Conservation (phyloP, 2,888 invertebrate genomes). For the Branchipolynoe longqiensis region DNA sequence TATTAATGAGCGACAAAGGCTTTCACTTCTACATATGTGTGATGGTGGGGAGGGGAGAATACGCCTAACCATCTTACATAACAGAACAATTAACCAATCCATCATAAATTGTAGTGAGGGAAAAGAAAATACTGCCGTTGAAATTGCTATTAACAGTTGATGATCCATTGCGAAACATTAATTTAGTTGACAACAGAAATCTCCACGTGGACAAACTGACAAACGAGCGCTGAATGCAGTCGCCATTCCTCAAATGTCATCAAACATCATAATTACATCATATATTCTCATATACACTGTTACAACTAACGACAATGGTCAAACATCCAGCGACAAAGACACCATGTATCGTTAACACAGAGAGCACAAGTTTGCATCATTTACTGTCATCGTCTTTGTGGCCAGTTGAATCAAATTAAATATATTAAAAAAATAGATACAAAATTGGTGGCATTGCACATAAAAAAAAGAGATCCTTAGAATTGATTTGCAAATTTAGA, state of each 20-base stretch:
- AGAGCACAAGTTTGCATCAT: too few species aligned
- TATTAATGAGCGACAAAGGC: too few species aligned
- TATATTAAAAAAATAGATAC: background rate
- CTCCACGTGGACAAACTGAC: constrained; percentile 28
- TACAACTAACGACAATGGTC: constrained; percentile 31
- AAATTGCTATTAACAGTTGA: background rate
- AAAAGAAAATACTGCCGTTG: too few species aligned
- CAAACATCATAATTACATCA: constrained; percentile 12
- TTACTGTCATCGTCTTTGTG: background rate
- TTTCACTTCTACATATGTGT: too few species aligned
- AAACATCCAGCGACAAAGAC: constrained; percentile 27
- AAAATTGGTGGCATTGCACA: background rate
- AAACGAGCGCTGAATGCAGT: constrained; percentile 40
- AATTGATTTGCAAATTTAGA: background rate
- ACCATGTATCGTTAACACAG: too few species aligned
- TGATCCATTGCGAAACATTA: constrained; percentile 7
- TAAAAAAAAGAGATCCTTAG: background rate
- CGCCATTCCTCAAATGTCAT: background rate
- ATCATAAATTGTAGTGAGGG: too few species aligned
- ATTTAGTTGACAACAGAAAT: constrained; percentile 27
- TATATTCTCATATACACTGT: constrained; percentile 5
- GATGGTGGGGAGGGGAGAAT: too few species aligned
- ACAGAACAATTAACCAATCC: too few species aligned
- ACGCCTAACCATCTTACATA: too few species aligned
- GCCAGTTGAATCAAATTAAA: background rate